These are phyloP conservation scores for Melinaea menophilus DNA, from an alignment of 2,888 invertebrate genomes.

Conservation along the genomic window DNA sequence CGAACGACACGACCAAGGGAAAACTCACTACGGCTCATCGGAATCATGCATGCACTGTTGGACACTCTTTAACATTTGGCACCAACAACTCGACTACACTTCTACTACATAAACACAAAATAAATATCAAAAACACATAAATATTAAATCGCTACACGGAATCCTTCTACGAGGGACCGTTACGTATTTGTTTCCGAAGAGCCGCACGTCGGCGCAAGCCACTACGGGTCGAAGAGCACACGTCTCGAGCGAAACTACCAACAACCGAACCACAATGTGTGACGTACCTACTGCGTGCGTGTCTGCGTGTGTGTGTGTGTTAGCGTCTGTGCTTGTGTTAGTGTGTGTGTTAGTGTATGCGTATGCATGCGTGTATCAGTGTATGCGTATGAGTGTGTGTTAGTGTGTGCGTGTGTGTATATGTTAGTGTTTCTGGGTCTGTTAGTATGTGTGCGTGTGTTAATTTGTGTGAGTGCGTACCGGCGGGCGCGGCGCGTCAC, in stretches of 20 bases:
- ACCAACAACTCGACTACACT: too few relatives aligned
- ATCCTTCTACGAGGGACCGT: too few relatives aligned
- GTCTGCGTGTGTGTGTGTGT: neutral
- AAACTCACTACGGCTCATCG: constrained; percentile 39
- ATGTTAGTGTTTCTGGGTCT: constrained; percentile 22
- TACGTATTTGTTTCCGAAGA: neutral
- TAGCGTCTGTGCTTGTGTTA: constrained; percentile 25
- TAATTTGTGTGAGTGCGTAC: constrained; percentile 43
- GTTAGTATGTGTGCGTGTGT: constrained; percentile 25
- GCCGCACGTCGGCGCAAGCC: constrained; percentile 39
- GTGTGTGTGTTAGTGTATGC: constrained; percentile 25
- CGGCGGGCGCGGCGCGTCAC: constrained; percentile 59
- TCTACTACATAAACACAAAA: too few relatives aligned
- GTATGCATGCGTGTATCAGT: constrained; percentile 44
- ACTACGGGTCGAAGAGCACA: constrained; percentile 51
- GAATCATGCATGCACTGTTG: constrained; percentile 31
- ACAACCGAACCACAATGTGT: constrained; percentile 11
- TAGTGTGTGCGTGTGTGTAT: neutral
- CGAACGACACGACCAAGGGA: constrained; percentile 37
- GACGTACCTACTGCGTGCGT: constrained; percentile 9
- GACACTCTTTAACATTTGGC: neutral
- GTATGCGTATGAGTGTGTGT: constrained; percentile 38
- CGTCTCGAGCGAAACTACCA: constrained; percentile 30
- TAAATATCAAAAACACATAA: too few relatives aligned
- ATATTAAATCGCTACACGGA: too few relatives aligned